Evolutionary conservation across 1,140 invertebrate genomes (phyloP).

Genomic region (Rhyzopertha dominica): DNA sequence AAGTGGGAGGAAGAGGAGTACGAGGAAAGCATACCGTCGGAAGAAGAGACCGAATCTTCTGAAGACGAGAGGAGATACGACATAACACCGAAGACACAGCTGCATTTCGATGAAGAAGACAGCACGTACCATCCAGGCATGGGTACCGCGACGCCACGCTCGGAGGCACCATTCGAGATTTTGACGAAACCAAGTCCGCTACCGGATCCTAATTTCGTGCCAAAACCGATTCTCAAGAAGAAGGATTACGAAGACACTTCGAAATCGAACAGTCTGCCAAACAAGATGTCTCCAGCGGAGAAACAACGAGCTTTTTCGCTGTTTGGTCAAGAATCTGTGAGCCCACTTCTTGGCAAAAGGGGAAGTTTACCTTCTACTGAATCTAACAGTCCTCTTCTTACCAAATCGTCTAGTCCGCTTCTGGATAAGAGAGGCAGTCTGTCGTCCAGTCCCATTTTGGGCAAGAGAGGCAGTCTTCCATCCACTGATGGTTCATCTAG

Average conservation of each 20-base stretch:
- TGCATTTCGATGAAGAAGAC: constrained; percentile 57
- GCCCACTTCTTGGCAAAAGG: too few relatives aligned
- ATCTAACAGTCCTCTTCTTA: too few relatives aligned
- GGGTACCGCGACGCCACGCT: constrained; percentile 31
- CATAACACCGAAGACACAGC: constrained; percentile 43
- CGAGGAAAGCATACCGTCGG: constrained; percentile 35
- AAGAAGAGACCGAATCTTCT: constrained; percentile 32
- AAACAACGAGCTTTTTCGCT: constrained; percentile 9
- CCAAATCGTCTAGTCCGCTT: too few relatives aligned
- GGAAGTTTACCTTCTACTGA: too few relatives aligned
- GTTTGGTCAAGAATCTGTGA: too few relatives aligned
- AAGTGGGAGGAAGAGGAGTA: constrained; percentile 41
- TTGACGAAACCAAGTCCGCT: constrained; percentile 52
- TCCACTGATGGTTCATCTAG: too few relatives aligned
- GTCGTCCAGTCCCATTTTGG: too few relatives aligned
- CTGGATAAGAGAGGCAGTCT: too few relatives aligned
- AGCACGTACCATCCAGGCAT: constrained; percentile 64
- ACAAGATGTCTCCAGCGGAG: constrained; percentile 17
- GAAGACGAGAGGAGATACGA: constrained; percentile 22
- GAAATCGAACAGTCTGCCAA: too few relatives aligned
- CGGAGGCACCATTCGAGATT: constrained; percentile 52
- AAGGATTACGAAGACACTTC: constrained; percentile 29
- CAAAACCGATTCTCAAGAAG: constrained; percentile 70
- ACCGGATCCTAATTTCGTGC: constrained; percentile 59
- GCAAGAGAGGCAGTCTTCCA: too few relatives aligned